Evolutionary conservation across 2,113 vertebrate genomes (phyloP), one percentile per base, ranked within the genome.

Genomic region (Halichoerus grypus): DNA sequence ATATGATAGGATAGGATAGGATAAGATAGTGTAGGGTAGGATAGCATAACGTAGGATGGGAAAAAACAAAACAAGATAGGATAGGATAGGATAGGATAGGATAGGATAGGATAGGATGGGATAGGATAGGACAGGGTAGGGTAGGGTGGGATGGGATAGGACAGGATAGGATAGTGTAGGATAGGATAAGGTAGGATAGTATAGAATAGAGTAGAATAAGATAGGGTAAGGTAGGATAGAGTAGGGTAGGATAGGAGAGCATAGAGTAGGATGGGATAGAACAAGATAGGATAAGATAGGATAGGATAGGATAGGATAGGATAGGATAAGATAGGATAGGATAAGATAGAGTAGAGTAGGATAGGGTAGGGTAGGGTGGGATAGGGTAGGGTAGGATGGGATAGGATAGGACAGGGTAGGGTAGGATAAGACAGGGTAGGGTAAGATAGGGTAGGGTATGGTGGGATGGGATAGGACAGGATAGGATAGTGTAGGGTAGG

Each of bases 81-180:
- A 12, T 28, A 4, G 61, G 11, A 7, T 13, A 26, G 4, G 61
- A 12, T 4, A 61, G 8, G 24, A 24, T 28, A 24, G 15, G 16
- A 7, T 12, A 14, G 26, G 0, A 1, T 1, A 9, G 4, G 11
- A 4, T 14, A 33, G 14, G 14, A 3, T 16, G 33, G 14, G 31
- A 7, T 67, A 16, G 31, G 5, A 15, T 65, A 12, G 28, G 31
- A 31, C 16, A 15, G 31, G 2, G 0, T 7, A 67, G 5, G 5
- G 0, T 65, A 16, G 28, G 63, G 1, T 18, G n/a, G 31, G 15
- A 2, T 13, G 18, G 16, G 0, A 6, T 21, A 11, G 8, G 67
- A 19, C 11, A 21, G 67, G 16, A 0, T 9, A 8, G 16, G 16
- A 1, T 19, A 36, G 33, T 18, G 6, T 69, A 10, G 33, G 8